Percentiles rank a stretch among this genome's conserved stretches.
phyloP scores from a whole-genome alignment of 2,888 invertebrate genomes.

The Drosophila melanocephala region DNA sequence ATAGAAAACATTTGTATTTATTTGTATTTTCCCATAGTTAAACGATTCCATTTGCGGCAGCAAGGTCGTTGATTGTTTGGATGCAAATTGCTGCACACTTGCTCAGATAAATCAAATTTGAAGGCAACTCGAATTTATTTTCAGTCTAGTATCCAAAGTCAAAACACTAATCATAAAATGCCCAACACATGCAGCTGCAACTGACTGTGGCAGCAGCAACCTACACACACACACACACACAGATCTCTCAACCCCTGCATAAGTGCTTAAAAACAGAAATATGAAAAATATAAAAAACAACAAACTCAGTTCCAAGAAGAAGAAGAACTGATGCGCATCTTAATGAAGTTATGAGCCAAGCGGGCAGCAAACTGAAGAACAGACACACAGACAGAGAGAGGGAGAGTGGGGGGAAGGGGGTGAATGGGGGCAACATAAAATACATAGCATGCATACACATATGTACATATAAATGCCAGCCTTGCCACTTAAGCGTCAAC shows the following conservation, averaged over 20 bases:
- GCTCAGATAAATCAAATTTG: slow-evolving; percentile 66
- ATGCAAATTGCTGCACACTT: slow-evolving; percentile 68
- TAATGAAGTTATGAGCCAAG: slow-evolving; percentile 62
- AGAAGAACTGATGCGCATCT: slow-evolving; percentile 28
- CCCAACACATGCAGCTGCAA: slow-evolving; percentile 45
- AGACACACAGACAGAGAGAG: slow-evolving; percentile 14
- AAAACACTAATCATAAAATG: slow-evolving; percentile 45
- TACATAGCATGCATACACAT: slow-evolving; percentile 25
- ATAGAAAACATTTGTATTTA: slow-evolving; percentile 26
- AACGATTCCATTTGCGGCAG: slow-evolving; percentile 20
- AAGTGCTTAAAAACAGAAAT: neutral
- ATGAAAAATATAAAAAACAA: neutral
- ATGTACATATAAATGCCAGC: slow-evolving; percentile 17
- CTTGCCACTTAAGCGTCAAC: slow-evolving; percentile 67
- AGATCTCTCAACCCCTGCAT: slow-evolving; percentile 26
- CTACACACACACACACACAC: slow-evolving; percentile 4
- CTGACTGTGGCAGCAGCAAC: slow-evolving; percentile 8
- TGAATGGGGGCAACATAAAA: slow-evolving; percentile 13
- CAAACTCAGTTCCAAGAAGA: slow-evolving; percentile 31
- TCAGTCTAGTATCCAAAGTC: slow-evolving; percentile 35
- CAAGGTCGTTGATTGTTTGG: slow-evolving; percentile 55
- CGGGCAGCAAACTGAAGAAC: neutral
- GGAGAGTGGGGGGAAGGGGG: slow-evolving; percentile 14
- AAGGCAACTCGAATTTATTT: slow-evolving; percentile 28
- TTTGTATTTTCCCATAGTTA: slow-evolving; percentile 35